Percentiles rank a stretch among this genome's conserved stretches.
Conservation (phyloP, 2,888 invertebrate genomes). For the Periphyllus acericola region DNA sequence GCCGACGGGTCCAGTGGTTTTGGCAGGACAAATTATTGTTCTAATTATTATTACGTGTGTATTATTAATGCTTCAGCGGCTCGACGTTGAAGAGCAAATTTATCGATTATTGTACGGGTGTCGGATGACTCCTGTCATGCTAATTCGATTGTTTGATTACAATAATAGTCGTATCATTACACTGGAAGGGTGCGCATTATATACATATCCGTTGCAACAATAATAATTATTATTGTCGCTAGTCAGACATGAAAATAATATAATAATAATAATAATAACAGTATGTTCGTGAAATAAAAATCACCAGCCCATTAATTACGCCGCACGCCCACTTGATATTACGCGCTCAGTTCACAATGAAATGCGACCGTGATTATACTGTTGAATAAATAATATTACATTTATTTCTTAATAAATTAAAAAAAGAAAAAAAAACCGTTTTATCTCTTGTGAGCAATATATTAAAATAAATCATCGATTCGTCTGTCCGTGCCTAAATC, state of each 20-base stretch:
- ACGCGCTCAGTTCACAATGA: background rate
- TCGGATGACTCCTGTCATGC: constrained; percentile 24
- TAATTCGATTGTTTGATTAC: constrained; percentile 58
- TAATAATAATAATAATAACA: too few relatives aligned
- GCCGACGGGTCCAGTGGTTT: constrained; percentile 30
- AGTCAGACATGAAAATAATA: constrained; percentile 20
- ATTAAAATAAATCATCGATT: background rate
- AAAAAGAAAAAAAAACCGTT: background rate
- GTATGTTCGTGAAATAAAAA: constrained; percentile 17
- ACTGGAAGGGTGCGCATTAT: background rate
- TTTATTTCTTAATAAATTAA: background rate
- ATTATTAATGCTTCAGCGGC: constrained; percentile 50
- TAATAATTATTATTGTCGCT: constrained; percentile 19
- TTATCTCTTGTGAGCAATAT: background rate
- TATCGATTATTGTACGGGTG: constrained; percentile 31
- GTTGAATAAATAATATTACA: background rate
- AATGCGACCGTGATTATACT: background rate
- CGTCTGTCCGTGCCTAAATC: too few relatives aligned
- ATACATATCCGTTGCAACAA: background rate
- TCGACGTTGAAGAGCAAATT: constrained; percentile 49
- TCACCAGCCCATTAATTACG: constrained; percentile 6
- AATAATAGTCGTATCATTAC: constrained; percentile 18
- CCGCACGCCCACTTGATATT: background rate
- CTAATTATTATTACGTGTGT: constrained; percentile 45
- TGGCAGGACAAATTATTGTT: constrained; percentile 57